phyloP scores from a whole-genome alignment of 2,888 invertebrate genomes.

The Zygaena filipendulae region DNA sequence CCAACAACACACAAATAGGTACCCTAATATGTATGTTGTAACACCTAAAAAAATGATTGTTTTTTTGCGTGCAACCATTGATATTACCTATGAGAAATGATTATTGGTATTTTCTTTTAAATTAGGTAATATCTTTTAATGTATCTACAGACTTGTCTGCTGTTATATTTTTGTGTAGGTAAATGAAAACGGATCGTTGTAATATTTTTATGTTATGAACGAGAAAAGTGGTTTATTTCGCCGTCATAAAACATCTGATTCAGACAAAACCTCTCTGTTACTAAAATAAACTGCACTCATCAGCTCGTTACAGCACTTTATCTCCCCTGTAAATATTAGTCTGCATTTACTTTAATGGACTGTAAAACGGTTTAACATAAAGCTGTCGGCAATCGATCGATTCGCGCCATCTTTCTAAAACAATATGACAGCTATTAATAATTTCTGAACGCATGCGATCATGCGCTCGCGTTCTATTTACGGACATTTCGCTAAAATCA shows the following conservation, averaged over 20 bases:
- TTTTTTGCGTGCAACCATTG: no score
- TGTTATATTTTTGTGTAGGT: no score
- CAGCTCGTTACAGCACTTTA: conserved; percentile 33
- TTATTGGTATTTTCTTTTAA: no score
- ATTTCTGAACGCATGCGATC: conserved; percentile 21
- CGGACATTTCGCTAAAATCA: conserved; percentile 24
- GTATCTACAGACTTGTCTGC: no score
- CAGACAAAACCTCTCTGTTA: conserved; percentile 24
- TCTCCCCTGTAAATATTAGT: conserved; percentile 56
- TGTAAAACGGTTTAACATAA: conserved; percentile 48
- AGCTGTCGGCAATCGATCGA: conserved; percentile 48
- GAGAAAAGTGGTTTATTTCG: no score
- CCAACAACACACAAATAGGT: no score
- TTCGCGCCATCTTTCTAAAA: conserved; percentile 42
- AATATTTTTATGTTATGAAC: no score
- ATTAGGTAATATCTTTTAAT: no score
- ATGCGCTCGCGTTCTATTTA: conserved; percentile 19
- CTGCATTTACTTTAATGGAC: conserved; percentile 62
- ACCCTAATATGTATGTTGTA: no score
- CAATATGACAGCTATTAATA: conserved; percentile 37
- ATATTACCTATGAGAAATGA: no score
- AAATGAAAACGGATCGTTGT: no score
- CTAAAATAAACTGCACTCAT: conserved; percentile 44
- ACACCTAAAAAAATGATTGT: no score
- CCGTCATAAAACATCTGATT: conserved; percentile 7